These are phyloP conservation scores for Vidua chalybeata DNA, from an alignment of 2,113 vertebrate genomes.

Conservation along the genomic window DNA sequence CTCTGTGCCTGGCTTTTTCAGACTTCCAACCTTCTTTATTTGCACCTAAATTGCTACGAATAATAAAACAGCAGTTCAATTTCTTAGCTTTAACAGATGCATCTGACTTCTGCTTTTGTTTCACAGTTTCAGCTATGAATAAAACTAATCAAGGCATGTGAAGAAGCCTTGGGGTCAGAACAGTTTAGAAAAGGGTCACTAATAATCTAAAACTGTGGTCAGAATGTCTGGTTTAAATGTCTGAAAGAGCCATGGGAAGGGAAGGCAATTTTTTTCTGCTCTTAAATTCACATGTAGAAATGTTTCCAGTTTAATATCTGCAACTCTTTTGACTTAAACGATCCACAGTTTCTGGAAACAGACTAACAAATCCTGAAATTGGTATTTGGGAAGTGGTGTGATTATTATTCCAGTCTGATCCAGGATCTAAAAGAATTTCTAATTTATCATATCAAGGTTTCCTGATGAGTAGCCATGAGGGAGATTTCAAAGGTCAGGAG, in stretches of 20 bases:
- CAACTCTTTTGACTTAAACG: neutral
- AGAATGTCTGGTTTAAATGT: neutral
- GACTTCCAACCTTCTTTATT: neutral
- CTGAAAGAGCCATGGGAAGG: neutral
- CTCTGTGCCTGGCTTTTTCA: neutral
- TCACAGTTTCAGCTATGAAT: neutral
- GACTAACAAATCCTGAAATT: neutral
- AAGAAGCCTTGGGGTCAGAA: neutral
- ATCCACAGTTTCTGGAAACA: neutral
- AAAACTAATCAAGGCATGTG: neutral
- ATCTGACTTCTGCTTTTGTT: neutral
- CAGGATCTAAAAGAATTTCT: constrained; percentile 60
- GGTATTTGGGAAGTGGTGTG: neutral
- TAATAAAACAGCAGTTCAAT: neutral
- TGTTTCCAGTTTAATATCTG: neutral
- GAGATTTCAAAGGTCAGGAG: constrained; percentile 64
- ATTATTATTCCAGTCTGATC: constrained; percentile 51
- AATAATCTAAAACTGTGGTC: neutral
- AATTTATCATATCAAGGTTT: constrained; percentile 49
- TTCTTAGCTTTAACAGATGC: neutral
- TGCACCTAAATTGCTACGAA: neutral
- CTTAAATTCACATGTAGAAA: neutral
- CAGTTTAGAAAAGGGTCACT: neutral
- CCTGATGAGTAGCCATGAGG: constrained; percentile 43
- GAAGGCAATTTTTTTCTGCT: neutral